phyloP scores from a whole-genome alignment of 2,797 vertebrate genomes.

The Lepilemur ruficaudatus region DNA sequence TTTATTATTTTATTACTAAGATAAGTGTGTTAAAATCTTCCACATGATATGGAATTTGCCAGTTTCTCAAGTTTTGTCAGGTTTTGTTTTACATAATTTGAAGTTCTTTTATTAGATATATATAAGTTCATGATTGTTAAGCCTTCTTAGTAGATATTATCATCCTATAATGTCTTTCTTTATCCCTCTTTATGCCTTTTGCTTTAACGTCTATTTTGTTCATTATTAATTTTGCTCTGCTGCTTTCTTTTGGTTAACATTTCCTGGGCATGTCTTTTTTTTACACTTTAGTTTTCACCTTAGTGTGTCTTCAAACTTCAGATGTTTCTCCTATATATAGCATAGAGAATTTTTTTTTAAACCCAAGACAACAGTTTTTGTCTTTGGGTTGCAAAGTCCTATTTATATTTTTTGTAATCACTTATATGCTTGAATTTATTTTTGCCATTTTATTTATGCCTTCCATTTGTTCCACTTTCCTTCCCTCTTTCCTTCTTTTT shows the following conservation, averaged over 20 bases:
- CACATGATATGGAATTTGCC: neutral
- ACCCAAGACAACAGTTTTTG: neutral
- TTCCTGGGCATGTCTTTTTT: neutral
- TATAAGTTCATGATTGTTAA: neutral
- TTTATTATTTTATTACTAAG: neutral
- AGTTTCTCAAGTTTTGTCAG: neutral
- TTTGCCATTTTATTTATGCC: neutral
- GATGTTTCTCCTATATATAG: neutral
- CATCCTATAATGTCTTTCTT: neutral
- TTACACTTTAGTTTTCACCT: neutral
- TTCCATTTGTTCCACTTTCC: neutral
- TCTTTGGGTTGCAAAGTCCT: neutral
- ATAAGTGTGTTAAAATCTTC: neutral
- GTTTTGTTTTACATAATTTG: neutral
- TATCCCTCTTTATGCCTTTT: neutral
- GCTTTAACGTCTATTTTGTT: neutral
- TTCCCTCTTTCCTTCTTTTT: neutral
- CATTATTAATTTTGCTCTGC: neutral
- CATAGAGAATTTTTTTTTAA: neutral
- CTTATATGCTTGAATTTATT: neutral
- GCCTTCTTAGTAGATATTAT: neutral
- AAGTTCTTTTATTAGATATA: neutral
- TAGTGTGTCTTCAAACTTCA: neutral
- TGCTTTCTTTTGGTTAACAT: neutral
- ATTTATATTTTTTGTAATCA: neutral